phyloP scores from a whole-genome alignment of 2,888 invertebrate species.

The Corbicula japonica region DNA sequence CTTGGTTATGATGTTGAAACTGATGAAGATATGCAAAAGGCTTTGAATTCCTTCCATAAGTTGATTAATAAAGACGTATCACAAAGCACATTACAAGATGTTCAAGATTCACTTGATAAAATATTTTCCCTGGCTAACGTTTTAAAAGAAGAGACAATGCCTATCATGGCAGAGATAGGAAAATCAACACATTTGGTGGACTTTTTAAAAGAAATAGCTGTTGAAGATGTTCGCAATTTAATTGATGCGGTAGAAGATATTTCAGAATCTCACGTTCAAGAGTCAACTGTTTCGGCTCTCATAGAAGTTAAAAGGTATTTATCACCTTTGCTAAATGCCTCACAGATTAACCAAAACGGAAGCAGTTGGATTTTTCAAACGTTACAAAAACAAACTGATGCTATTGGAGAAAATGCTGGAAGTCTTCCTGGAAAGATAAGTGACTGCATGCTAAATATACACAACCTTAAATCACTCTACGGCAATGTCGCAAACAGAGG shows the following conservation, averaged over 20 bases:
- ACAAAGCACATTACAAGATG: conserved; percentile 25
- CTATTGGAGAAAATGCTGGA: conserved; percentile 17
- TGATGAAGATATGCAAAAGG: conserved; percentile 39
- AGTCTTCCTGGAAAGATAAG: conserved; percentile 58
- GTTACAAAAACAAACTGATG: conserved; percentile 37
- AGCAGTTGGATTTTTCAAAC: conserved; percentile 19
- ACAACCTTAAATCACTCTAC: conserved; percentile 69
- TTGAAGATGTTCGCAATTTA: conserved; percentile 72
- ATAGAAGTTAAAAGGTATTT: conserved; percentile 71
- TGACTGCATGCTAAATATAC: conserved; percentile 65
- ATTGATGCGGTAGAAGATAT: conserved; percentile 78
- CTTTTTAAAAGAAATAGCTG: conserved; percentile 65
- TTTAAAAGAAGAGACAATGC: conserved; percentile 18
- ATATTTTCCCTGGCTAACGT: conserved; percentile 42
- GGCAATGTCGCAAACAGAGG: conserved; percentile 74
- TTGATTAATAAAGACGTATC: conserved; percentile 19
- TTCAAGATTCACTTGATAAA: conserved; percentile 37
- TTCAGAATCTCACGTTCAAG: conserved; percentile 72
- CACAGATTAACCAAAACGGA: not conserved
- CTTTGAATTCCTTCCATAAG: conserved; percentile 50
- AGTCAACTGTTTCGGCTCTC: conserved; percentile 72
- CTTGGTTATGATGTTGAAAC: conserved; percentile 15
- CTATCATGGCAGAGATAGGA: conserved; percentile 34
- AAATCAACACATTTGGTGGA: conserved; percentile 45
- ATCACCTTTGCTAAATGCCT: conserved; percentile 53